Base-by-base conservation (phyloP, 2,888 invertebrate species). In the Geophilus truncorum region DNA sequence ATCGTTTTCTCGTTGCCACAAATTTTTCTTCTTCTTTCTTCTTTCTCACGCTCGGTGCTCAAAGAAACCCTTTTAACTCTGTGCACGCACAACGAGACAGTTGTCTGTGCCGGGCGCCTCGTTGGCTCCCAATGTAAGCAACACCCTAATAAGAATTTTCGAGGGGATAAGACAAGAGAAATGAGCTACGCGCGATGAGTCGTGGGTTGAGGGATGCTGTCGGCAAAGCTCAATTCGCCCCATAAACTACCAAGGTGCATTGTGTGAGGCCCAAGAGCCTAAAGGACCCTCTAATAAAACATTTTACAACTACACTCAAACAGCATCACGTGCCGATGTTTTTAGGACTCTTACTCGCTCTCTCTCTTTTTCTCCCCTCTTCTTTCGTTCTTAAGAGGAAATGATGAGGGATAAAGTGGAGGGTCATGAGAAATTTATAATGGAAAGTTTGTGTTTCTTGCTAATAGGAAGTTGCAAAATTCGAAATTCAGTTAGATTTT, bases 221-320 rank as follows among this genome's bases (percentile, higher is more conserved):
- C 57, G 57, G 57, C 57, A 57, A 57, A 4, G 57, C 57, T 57
- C 57, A 57, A 57, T 57, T 57, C 57, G 21, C 9, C 9, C 57
- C 57, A 57, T 57, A 57, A 57, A 57, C 57, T 23, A 57, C 18
- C 23, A 21, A 57, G 57, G 57, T 21, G 57, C 57, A 21, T 57
- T 57, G 57, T 57, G 57, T 57, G 57, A 2, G 57, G 57, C 21
- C 57, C n/a, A 57, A 57, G 10, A 40, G 23, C 57, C 23, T 57
- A 57, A 57, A 57, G 57, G 57, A 57, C 57, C 57, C 57, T 57
- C 57, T 21, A 57, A 57, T 57, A 57, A 57, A 57, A 57, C 57
- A 57, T 57, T 57, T 57, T 57, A 57, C 57, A 57, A 57, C 57
- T n/a, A 40, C 23, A 57, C 57, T 57, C 57, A 57, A 57, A 57